phyloP scores from a whole-genome alignment of 2,797 vertebrate genomes.

The Myotis vivesi region DNA sequence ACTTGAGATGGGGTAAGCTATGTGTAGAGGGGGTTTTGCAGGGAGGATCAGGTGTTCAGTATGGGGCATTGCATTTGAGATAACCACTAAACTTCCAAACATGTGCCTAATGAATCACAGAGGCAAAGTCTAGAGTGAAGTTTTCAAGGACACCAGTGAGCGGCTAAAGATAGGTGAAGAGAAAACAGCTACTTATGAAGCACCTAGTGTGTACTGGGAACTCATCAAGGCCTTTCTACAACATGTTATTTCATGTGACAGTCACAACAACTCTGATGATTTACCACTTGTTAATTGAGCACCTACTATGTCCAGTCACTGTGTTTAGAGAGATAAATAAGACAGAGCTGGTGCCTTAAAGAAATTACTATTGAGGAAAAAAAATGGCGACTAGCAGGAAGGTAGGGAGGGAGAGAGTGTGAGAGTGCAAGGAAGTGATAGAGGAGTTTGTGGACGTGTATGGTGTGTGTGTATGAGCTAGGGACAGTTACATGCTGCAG shows the following conservation, averaged over 20 bases:
- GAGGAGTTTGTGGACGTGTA: too few relatives aligned
- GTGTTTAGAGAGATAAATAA: not conserved
- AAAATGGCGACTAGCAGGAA: too few relatives aligned
- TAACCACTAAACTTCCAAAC: not conserved
- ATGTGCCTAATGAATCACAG: not conserved
- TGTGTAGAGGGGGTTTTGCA: not conserved
- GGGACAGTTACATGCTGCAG: too few relatives aligned
- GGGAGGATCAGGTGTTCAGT: not conserved
- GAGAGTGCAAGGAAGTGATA: too few relatives aligned
- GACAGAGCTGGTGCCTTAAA: not conserved
- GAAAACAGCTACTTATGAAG: not conserved
- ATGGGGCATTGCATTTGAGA: not conserved
- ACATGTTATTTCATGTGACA: not conserved
- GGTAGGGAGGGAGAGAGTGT: too few relatives aligned
- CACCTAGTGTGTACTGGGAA: too few relatives aligned
- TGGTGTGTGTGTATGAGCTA: too few relatives aligned
- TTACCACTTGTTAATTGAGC: not conserved
- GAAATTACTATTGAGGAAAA: not conserved
- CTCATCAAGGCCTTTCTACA: not conserved
- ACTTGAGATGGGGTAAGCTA: not conserved
- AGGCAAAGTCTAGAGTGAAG: not conserved
- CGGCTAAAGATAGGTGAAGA: not conserved
- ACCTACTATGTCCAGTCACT: not conserved
- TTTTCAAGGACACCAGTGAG: not conserved
- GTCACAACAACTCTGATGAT: not conserved